A percentile compares a stretch with the other conserved stretches of the same genome.
These are phyloP conservation scores for Bombylius major DNA, from an alignment of 2,888 invertebrate species.

Conservation along the genomic window DNA sequence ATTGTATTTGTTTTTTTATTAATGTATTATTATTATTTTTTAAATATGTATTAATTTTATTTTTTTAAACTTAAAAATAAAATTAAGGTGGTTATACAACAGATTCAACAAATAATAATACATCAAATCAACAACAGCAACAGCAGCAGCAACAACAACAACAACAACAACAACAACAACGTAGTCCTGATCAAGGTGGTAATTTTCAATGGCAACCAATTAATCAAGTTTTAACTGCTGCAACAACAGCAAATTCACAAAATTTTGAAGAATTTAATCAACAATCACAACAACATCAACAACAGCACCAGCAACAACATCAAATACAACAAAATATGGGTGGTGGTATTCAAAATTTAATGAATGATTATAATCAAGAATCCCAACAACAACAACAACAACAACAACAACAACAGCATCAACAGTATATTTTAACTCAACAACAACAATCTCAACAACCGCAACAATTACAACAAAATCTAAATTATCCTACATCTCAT, in stretches of 20 bases:
- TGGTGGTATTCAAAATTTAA: background rate
- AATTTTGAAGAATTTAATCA: slow-evolving; percentile 11
- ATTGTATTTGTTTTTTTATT: background rate
- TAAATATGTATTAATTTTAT: background rate
- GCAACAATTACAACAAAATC: background rate
- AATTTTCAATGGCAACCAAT: slow-evolving; percentile 1
- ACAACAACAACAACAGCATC: no score
- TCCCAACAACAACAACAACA: background rate
- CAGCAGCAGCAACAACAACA: slow-evolving; percentile 12
- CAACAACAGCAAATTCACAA: background rate
- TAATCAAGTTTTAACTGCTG: background rate
- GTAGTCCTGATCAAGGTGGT: slow-evolving; percentile 11
- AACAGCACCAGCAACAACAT: slow-evolving; percentile 4
- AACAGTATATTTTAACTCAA: background rate
- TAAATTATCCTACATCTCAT: no score
- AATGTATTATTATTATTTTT: background rate
- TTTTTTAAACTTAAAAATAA: background rate
- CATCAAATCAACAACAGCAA: slow-evolving; percentile 4
- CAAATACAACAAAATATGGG: background rate
- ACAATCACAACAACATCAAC: slow-evolving; percentile 14
- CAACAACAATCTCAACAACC: background rate
- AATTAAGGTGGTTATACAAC: slow-evolving; percentile 1
- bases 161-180: slow-evolving; percentile 14
- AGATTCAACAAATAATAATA: background rate
- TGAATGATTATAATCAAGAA: background rate